phyloP scores from a whole-genome alignment of 2,113 vertebrate species.

The Mixornis gularis region DNA sequence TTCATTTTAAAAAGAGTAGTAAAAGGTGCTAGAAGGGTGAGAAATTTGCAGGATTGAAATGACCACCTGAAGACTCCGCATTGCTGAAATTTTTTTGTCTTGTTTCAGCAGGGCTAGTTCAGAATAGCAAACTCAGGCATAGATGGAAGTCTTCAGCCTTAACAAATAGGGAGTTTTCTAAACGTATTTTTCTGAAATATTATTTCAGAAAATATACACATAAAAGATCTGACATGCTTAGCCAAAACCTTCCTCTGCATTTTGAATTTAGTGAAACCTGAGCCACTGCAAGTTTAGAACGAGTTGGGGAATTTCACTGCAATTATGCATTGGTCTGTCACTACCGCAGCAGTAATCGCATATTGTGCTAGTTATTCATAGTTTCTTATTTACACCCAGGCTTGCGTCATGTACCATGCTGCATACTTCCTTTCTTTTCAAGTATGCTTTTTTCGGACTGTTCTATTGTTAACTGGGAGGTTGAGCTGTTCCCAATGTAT shows the following conservation, averaged over 20 bases:
- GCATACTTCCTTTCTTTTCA: conserved; percentile 48
- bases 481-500: neutral
- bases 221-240: neutral
- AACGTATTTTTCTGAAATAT: neutral
- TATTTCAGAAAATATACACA: neutral
- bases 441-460: neutral
- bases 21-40: neutral
- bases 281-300: neutral
- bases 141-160: neutral
- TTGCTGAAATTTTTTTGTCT: neutral
- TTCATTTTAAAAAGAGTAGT: neutral
- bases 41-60: neutral
- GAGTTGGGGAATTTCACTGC: neutral
- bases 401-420: neutral
- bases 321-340: neutral
- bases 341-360: neutral
- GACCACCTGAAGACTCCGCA: neutral
- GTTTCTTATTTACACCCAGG: neutral
- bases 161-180: neutral
- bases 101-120: neutral
- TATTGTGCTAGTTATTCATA: neutral
- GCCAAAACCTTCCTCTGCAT: neutral
- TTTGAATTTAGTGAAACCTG: neutral
- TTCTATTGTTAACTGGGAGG: conserved; percentile 21
- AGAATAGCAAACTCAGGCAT: neutral